Percentiles rank a stretch among this genome's conserved stretches.
Evolutionary conservation across 2,888 invertebrate species (phyloP).

Genomic region (Neria commutata): DNA sequence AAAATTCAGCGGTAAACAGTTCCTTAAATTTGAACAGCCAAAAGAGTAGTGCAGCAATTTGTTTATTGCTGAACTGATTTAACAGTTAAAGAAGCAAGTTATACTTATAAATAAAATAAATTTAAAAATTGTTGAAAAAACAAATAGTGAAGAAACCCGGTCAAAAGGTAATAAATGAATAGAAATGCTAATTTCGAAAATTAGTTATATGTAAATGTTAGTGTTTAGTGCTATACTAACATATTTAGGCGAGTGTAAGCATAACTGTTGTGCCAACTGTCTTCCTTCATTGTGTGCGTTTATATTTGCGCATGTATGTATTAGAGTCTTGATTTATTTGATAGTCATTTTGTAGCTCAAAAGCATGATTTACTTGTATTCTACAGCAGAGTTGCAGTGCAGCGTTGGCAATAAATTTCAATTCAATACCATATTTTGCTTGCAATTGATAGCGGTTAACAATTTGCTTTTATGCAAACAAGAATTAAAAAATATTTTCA

Average conservation of each 20-base stretch:
- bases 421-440: no score
- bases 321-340: no score
- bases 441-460: no score
- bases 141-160: no score
- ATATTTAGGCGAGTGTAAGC: constrained; percentile 30
- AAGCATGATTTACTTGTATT: no score
- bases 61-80: constrained; percentile 6
- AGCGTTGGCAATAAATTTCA: no score
- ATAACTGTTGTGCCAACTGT: constrained; percentile 39
- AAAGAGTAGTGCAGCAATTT: constrained; percentile 25
- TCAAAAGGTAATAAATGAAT: neutral
- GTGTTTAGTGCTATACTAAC: constrained; percentile 33
- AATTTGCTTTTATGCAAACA: no score
- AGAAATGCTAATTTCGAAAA: constrained; percentile 1
- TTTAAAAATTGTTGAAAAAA: no score
- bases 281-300: constrained; percentile 40
- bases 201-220: constrained; percentile 11
- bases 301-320: no score
- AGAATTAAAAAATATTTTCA: no score
- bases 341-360: no score
- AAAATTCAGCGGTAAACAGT: constrained; percentile 58
- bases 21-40: constrained; percentile 51
- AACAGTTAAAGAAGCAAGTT: neutral
- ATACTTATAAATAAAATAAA: neutral
- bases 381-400: no score